These are phyloP conservation scores for Gambusia yucatana DNA, from an alignment of 2,797 vertebrate genomes.

Conservation along the genomic window DNA sequence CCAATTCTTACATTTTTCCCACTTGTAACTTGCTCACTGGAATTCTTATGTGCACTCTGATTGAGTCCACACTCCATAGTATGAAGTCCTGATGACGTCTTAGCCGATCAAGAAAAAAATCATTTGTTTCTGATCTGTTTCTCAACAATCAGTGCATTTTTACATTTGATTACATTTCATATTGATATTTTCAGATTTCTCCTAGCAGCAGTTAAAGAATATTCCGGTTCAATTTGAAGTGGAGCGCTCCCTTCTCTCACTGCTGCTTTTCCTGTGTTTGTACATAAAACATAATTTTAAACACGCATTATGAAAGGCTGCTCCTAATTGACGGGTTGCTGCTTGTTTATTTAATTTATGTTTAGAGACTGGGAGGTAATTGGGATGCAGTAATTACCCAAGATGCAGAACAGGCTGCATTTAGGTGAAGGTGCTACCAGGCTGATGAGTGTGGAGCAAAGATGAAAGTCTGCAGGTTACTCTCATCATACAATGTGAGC, in stretches of 20 bases:
- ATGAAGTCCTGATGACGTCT: not conserved
- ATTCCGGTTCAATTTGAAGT: slow-evolving; percentile 72
- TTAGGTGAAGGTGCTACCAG: slow-evolving; percentile 52
- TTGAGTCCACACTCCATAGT: too few relatives aligned
- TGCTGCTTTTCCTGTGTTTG: slow-evolving; percentile 44
- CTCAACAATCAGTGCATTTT: not conserved
- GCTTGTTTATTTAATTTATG: slow-evolving; percentile 85
- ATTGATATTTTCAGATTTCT: slow-evolving; percentile 37
- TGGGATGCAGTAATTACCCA: slow-evolving; percentile 80
- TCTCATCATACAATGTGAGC: slow-evolving; percentile 56
- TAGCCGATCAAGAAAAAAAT: not conserved
- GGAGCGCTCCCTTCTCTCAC: slow-evolving; percentile 40
- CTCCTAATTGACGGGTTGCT: slow-evolving; percentile 83
- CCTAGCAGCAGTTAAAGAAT: slow-evolving; percentile 46
- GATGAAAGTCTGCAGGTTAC: slow-evolving; percentile 74
- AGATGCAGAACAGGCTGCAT: slow-evolving; percentile 59
- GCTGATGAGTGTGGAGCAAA: slow-evolving; percentile 67
- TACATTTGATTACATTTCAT: slow-evolving; percentile 44
- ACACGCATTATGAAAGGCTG: slow-evolving; percentile 69
- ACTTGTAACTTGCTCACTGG: too few relatives aligned
- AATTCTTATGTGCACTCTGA: too few relatives aligned
- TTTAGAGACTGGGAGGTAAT: slow-evolving; percentile 81
- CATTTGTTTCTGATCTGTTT: not conserved
- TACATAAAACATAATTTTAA: slow-evolving; percentile 70
- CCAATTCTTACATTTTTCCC: too few relatives aligned